Evolutionary conservation across 1,140 invertebrate species (phyloP), one percentile per base, ranked within the genome.

Genomic region (Solenopsis fugax): DNA sequence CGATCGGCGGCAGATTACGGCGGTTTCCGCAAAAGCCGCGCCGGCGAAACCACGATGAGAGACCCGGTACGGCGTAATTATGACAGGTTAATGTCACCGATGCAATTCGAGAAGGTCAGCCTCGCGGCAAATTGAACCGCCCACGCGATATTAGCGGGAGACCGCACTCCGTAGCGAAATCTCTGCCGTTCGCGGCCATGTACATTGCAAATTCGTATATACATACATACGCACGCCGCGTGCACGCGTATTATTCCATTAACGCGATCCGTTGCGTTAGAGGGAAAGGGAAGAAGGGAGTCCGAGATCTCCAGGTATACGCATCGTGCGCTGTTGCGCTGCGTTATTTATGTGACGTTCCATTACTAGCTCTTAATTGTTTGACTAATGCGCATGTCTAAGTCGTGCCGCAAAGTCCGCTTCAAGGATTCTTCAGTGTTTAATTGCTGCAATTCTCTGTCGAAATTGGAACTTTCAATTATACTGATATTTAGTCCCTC

Each of bases 281-380:
- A 84, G 56, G 76, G 54, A 80, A 80, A 65, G 81, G 18, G 72
- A 29, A 65, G 75, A 71, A 77, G 85, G 16, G 75, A 65, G 88
- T 65, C 56, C 64, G n/a, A 50, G 65, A 52, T 81, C 85, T 50
- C 54, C 52, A 72, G 45, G 52, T 62, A 67, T 75, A 85, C 78
- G 86, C 81, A 87, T 77, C 71, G 62, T 24, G 52, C 76, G 50
- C 88, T 29, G 21, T 76, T 77, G 87, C 85, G 50, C 85, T 73
- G 71, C 80, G 89, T 94, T 94, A 95, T 95, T 95, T 95, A 95
- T 95, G 94, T 94, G 94, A 95, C 94, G 94, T 95, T 94, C 91
- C 93, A 95, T 95, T 94, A 94, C 92, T 86, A 92, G 92, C 91
- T 92, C 93, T 94, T 95, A 94, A 95, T 95, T 95, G 94, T 95